Base-by-base conservation (phyloP, 23 tunicate species). In the Diplosoma virens region DNA sequence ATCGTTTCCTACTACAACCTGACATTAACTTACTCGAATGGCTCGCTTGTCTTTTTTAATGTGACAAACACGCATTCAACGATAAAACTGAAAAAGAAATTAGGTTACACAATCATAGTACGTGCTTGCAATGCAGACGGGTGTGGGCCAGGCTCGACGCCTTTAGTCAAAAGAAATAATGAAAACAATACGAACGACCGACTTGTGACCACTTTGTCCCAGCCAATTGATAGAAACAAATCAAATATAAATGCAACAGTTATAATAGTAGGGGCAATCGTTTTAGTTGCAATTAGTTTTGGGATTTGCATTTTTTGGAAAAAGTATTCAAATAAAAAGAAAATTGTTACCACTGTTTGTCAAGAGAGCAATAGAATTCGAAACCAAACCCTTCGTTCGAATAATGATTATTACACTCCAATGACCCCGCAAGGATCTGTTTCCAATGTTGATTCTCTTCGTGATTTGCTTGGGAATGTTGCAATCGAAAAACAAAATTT, bases 341-440 rank as follows among this genome's bases (percentile, higher is more conserved):
- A n/a, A n/a, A n/a, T n/a, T 58, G 26, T 6, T 58, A 20, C 26
- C 7, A 22, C n/a, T n/a, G 21, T 14, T 17, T 58, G n/a, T 23
- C 65, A 58, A 5, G 26, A 11, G 7, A n/a, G 7, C 65, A 29
- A 61, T 27, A 35, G 9, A 27, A 14, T 3, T 11, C 25, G 74
- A 34, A 21, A 67, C 24, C 17, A 17, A 30, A 66, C 76, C 1
- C 29, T 79, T 48, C 47, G n/a, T 1, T 35, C 72, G 14, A 24
- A 18, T 11, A 79, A 79, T 48, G 59, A 61, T 59, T 46, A 79
- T 60, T 86, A 86, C 54, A 86, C 80, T 5, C 80, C 84, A 0
- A 86, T 86, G 92, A 59, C 80, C 14, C 17, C 32, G 0, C 61
- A 59, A 1, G 77, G 59, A 22, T 72, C 80, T 2, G n/a, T 53